Evolutionary conservation across 2,113 vertebrate species (phyloP).

Genomic region (Apistogramma diplotaenia): DNA sequence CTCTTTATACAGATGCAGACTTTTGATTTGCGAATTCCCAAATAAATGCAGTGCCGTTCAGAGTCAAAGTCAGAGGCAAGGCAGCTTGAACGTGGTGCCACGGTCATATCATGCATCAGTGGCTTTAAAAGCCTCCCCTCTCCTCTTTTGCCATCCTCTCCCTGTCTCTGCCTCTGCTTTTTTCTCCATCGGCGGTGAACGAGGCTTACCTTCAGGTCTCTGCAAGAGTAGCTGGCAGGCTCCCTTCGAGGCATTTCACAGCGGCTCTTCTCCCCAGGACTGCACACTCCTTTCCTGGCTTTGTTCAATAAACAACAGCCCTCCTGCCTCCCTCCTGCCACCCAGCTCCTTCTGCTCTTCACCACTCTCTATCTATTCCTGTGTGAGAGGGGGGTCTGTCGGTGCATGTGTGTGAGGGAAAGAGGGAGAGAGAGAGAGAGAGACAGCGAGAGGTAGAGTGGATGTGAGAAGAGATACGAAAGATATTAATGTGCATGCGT

Average conservation of each 20-base stretch:
- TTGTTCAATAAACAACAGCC: constrained; percentile 64
- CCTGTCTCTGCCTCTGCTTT: constrained; percentile 24
- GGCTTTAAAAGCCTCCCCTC: constrained; percentile 31
- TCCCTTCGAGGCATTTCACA: constrained; percentile 75
- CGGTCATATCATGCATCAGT: constrained; percentile 43
- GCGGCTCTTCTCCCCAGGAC: constrained; percentile 58
- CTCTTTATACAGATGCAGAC: background rate
- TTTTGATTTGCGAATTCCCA: constrained; percentile 33
- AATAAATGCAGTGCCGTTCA: constrained; percentile 40
- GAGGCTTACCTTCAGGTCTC: constrained; percentile 75
- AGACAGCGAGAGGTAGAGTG: constrained; percentile 25
- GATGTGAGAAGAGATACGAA: constrained; percentile 45
- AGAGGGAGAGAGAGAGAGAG: constrained; percentile 11
- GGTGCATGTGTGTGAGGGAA: constrained; percentile 30
- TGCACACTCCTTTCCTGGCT: constrained; percentile 63
- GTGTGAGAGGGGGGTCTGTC: constrained; percentile 57
- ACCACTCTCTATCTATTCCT: constrained; percentile 65
- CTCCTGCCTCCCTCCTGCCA: constrained; percentile 57
- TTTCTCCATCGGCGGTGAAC: background rate
- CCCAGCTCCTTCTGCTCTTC: constrained; percentile 69
- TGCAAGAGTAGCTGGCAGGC: constrained; percentile 68
- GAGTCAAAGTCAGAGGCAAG: constrained; percentile 33
- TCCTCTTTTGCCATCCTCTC: constrained; percentile 1
- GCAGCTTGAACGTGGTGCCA: constrained; percentile 32
- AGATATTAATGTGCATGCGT: constrained; percentile 40